phyloP scores from a whole-genome alignment of 2,888 invertebrate species.

The Xanthia togata region DNA sequence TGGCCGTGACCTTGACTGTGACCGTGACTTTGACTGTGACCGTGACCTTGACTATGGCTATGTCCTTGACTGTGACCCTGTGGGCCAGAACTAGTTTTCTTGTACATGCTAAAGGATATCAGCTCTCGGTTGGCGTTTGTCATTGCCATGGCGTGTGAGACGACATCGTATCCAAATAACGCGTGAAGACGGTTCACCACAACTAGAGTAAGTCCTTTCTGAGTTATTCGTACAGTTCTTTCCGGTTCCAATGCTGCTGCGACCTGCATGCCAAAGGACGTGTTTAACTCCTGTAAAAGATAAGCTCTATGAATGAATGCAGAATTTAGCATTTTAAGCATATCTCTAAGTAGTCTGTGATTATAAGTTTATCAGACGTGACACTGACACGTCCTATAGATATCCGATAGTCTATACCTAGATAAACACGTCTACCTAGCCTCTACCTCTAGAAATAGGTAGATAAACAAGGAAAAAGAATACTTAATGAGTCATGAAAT shows the following conservation, averaged over 20 bases:
- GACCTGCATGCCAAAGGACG: conserved; percentile 80
- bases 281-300: conserved; percentile 83
- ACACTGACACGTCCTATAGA: too few species aligned
- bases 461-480: conserved; percentile 3
- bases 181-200: conserved; percentile 87
- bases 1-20: conserved; percentile 64
- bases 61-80: conserved; percentile 76
- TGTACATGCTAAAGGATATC: conserved; percentile 88
- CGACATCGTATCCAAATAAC: conserved; percentile 87
- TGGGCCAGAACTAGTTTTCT: conserved; percentile 79
- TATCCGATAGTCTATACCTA: too few species aligned
- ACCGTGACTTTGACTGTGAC: conserved; percentile 73
- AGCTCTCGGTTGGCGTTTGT: conserved; percentile 88
- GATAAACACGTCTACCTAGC: background rate
- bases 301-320: background rate
- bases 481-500: conserved; percentile 1
- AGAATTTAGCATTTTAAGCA: background rate
- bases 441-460: background rate
- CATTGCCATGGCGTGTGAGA: conserved; percentile 89
- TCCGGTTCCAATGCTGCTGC: conserved; percentile 81
- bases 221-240: conserved; percentile 82
- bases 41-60: conserved; percentile 54
- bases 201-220: conserved; percentile 85
- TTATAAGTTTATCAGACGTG: too few species aligned
- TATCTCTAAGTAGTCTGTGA: too few species aligned